Evolutionary conservation across 2,113 vertebrate species (phyloP).

Genomic region (Platycercus adscitus): DNA sequence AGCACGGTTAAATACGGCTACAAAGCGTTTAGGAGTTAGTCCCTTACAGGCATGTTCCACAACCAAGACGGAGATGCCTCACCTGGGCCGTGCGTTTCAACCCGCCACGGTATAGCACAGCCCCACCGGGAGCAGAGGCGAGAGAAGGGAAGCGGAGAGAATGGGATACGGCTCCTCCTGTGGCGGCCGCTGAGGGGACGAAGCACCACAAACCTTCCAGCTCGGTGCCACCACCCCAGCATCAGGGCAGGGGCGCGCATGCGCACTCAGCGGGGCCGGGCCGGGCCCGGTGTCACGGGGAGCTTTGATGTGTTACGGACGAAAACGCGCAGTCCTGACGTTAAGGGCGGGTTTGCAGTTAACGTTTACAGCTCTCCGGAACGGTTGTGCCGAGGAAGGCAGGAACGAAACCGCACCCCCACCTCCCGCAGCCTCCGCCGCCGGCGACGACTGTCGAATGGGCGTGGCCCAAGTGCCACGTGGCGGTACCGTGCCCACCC

Average conservation of each 20-base stretch:
- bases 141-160: neutral
- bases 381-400: accelerated
- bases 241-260: accelerated
- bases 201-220: accelerated
- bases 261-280: too few species aligned
- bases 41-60: too few species aligned
- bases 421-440: accelerated
- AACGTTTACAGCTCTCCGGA: neutral
- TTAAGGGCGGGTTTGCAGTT: neutral
- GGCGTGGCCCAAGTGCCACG: neutral
- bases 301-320: neutral
- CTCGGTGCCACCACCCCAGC: neutral
- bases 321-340: neutral
- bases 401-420: accelerated
- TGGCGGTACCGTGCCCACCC: neutral
- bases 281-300: too few species aligned
- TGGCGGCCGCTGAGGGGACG: neutral
- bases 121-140: neutral
- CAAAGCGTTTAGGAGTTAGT: accelerated
- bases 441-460: accelerated
- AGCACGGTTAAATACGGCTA: accelerated
- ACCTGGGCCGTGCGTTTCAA: neutral
- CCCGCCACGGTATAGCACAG: neutral
- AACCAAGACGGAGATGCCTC: neutral
- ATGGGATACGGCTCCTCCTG: neutral